Base-by-base conservation (phyloP, 2,797 vertebrate genomes). In the Gymnodraco acuticeps region DNA sequence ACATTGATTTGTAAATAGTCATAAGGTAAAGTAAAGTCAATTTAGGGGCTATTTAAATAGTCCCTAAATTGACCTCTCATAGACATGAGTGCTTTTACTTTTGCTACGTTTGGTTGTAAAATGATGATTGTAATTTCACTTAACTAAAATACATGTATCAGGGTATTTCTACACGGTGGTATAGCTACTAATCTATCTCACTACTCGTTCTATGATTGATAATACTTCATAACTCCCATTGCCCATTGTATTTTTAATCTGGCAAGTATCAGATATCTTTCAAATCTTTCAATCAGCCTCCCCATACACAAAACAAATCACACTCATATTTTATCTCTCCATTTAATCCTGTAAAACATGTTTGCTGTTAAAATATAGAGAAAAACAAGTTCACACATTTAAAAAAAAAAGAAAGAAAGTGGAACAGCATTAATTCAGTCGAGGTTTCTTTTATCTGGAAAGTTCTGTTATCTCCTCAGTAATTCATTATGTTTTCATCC, bases 361-460 rank as follows among this genome's bases (percentile, higher is more conserved):
- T 12, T 14, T 62, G n/a, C 65, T 58, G 48, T 68, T 53, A 15
- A 38, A 45, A 23, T 42, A 62, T 73, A 16, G 15, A 53, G 47
- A 77, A 79, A 54, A 62, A 76, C 48, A 62, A 64, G 23, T 62
- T 14, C 17, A 55, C 31, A 66, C 55, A 38, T 61, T 50, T 31
- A 20, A 72, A 69, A 20, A 72, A 75, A 73, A 9, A 27, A 27
- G 2, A 20, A 20, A 23, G 23, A 23, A 19, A 0, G 4, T 6
- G 16, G 64, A 38, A 38, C 6, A 27, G 41, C 70, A 73, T 81
- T 71, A 82, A 82, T 77, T 85, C 70, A 80, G 67, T 51, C 3
- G 3, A 66, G 58, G 51, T 74, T 75, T 43, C 75, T 84, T 84
- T 84, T 70, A 86, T 87, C 82, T 80, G 71, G 80, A 77, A 76